Conservation (phyloP, 1,140 invertebrate genomes). For the Dendroctonus ponderosae region DNA sequence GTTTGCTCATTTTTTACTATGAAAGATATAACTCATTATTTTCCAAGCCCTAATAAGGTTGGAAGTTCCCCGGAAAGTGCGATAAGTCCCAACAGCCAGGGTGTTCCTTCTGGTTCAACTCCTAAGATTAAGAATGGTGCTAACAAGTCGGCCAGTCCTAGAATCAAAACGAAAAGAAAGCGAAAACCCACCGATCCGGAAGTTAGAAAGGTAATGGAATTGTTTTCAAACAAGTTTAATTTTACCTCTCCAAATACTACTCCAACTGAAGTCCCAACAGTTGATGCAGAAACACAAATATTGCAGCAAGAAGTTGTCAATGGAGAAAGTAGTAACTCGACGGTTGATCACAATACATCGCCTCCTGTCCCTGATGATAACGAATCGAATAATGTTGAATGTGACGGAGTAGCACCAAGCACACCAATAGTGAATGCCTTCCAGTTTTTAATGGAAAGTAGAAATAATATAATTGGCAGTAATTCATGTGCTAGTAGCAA, state of each 20-base stretch:
- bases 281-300: too few relatives aligned
- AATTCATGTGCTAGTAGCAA: constrained; percentile 60
- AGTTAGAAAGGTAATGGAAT: constrained; percentile 30
- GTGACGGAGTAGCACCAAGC: not conserved
- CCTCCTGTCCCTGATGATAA: not conserved
- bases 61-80: constrained; percentile 1
- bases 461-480: constrained; percentile 60
- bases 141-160: not conserved
- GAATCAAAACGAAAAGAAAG: constrained; percentile 19
- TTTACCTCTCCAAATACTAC: constrained; percentile 32
- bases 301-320: not conserved
- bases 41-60: constrained; percentile 24
- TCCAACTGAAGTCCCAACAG: not conserved
- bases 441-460: constrained; percentile 62
- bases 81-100: not conserved
- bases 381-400: constrained; percentile 8
- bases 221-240: constrained; percentile 31
- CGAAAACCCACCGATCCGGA: constrained; percentile 35
- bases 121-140: not conserved
- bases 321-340: constrained; percentile 1
- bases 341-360: constrained; percentile 13
- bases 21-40: constrained; percentile 36
- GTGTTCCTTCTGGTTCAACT: not conserved
- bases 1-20: constrained; percentile 3
- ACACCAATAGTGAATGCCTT: constrained; percentile 55